A percentile compares a stretch with the other conserved stretches of the same genome.
Evolutionary conservation across 2,888 invertebrate species (phyloP).

Genomic region (Tetranychus piercei): DNA sequence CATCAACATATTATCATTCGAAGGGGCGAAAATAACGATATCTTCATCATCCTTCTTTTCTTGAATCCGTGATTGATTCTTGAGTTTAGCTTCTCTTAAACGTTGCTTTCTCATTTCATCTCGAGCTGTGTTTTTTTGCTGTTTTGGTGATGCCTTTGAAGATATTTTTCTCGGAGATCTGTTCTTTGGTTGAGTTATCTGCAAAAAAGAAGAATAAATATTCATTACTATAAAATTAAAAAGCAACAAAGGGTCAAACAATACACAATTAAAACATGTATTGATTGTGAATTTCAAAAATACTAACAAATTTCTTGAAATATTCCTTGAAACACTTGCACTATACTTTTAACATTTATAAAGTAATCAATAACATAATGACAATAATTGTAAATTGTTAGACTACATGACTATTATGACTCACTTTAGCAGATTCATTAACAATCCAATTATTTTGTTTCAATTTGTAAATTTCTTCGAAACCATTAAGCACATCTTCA

Average conservation of each 20-base stretch:
- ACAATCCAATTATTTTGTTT: conserved; percentile 25
- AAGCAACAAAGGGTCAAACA: not conserved
- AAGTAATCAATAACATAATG: no score
- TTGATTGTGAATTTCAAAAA: no score
- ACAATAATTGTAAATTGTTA: not conserved
- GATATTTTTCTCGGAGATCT: conserved; percentile 3
- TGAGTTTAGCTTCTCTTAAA: conserved; percentile 20
- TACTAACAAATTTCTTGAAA: no score
- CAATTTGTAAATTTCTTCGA: conserved; percentile 24
- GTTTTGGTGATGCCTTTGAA: conserved; percentile 9
- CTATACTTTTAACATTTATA: no score
- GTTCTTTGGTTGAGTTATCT: conserved; percentile 10
- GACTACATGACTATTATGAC: not conserved
- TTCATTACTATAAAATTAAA: not conserved
- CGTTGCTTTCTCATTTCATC: conserved; percentile 16
- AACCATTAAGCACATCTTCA: conserved; percentile 50
- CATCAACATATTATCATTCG: conserved; percentile 4
- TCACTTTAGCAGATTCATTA: not conserved
- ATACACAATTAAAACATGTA: not conserved
- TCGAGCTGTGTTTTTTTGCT: conserved; percentile 13
- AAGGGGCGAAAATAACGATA: conserved; percentile 19
- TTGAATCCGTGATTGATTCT: not conserved
- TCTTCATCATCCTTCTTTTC: conserved; percentile 11
- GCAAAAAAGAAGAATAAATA: not conserved
- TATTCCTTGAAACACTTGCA: no score